phyloP scores from a whole-genome alignment of 2,113 vertebrate species.

The Rattus rattus region DNA sequence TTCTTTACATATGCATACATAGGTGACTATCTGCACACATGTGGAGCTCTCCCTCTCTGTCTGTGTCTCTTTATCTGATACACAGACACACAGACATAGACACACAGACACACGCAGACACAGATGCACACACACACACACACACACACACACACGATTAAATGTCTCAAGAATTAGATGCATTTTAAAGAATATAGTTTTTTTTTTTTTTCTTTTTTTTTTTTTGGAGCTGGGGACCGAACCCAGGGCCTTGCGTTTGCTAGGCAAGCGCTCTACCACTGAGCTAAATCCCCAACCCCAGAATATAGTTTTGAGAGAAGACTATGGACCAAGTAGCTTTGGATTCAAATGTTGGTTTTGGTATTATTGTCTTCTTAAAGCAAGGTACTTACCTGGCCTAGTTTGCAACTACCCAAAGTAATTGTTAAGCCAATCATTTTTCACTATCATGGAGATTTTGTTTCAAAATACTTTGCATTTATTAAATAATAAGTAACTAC shows the following conservation, averaged over 20 bases:
- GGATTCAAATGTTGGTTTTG: neutral
- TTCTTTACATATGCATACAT: neutral
- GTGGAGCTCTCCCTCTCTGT: neutral
- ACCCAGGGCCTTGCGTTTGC: too few relatives aligned
- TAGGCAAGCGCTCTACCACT: too few relatives aligned
- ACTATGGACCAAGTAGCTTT: neutral
- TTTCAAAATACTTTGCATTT: conserved; percentile 50
- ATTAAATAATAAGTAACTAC: neutral
- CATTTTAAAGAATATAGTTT: neutral
- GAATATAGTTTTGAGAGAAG: neutral
- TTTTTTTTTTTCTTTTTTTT: too few relatives aligned
- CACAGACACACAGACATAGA: neutral
- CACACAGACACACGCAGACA: neutral
- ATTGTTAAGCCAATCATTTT: neutral
- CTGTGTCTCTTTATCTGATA: neutral
- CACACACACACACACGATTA: neutral
- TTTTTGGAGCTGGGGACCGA: too few relatives aligned
- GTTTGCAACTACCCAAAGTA: neutral
- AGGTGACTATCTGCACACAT: neutral
- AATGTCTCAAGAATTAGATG: neutral
- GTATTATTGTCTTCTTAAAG: neutral
- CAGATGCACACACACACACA: neutral
- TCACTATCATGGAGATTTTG: neutral
- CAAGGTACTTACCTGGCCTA: too few relatives aligned
- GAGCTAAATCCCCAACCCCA: too few relatives aligned